Conservation (phyloP, 2,113 vertebrate species). For the Okapia johnstoni region DNA sequence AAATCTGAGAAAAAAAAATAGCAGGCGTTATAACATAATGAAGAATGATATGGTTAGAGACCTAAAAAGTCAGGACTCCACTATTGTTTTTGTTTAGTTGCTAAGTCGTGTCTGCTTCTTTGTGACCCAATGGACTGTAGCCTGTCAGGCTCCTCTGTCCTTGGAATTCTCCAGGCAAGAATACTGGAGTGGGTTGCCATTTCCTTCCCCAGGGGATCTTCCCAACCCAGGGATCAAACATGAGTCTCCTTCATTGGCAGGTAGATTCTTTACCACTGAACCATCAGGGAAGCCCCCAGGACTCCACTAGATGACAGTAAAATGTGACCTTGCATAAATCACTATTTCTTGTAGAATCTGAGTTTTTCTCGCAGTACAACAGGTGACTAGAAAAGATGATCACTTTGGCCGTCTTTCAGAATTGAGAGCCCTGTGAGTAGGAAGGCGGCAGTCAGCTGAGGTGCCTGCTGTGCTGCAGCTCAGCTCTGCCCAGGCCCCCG, state of each 20-base stretch:
- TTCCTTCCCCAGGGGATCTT: background rate
- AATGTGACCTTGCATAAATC: background rate
- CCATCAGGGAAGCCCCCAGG: background rate
- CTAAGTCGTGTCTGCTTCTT: background rate
- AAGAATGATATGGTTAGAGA: background rate
- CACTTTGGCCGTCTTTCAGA: background rate
- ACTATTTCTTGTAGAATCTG: background rate
- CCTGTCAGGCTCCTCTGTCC: background rate
- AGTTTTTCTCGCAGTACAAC: background rate
- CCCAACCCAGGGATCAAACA: background rate
- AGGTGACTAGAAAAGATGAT: background rate
- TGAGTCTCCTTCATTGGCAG: background rate
- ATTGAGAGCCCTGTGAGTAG: background rate
- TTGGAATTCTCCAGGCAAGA: background rate
- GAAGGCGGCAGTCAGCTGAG: background rate
- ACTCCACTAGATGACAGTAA: too few relatives aligned
- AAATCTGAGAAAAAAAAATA: background rate
- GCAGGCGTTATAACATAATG: background rate
- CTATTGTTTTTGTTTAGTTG: background rate
- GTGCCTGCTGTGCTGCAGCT: rapidly evolving
- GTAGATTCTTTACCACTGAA: background rate
- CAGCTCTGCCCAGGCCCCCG: rapidly evolving
- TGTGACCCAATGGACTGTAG: background rate
- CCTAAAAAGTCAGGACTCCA: background rate
- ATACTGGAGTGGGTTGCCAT: background rate